A percentile compares a stretch with the other conserved stretches of the same genome.
Conservation (phyloP, 1,140 invertebrate species). For the Ridgeia piscesae region DNA sequence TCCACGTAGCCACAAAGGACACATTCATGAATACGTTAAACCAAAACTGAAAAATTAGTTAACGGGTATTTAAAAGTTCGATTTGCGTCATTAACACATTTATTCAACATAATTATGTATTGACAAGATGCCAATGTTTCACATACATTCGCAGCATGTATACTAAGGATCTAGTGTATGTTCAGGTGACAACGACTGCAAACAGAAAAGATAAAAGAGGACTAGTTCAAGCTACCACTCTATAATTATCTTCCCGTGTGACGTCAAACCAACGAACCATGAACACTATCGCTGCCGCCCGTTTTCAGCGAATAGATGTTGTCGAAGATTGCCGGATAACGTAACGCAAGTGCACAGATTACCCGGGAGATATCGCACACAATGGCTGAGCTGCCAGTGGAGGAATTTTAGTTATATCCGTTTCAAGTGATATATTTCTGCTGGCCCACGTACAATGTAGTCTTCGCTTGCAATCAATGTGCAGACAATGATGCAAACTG, state of each 20-base stretch:
- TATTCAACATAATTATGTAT: background rate
- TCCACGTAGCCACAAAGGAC: background rate
- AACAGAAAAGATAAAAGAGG: too few relatives aligned
- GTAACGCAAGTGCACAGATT: background rate
- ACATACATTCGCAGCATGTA: background rate
- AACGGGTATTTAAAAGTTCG: background rate
- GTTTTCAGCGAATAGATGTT: background rate
- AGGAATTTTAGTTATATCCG: background rate
- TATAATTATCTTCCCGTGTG: too few relatives aligned
- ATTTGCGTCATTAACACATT: background rate
- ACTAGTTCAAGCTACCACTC: too few relatives aligned
- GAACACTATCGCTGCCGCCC: background rate
- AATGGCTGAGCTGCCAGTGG: background rate
- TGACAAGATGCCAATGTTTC: background rate
- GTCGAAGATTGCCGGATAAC: background rate
- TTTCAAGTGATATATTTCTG: background rate
- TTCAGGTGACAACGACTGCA: too few relatives aligned
- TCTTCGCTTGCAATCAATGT: background rate
- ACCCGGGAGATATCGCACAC: background rate
- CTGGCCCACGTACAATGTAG: background rate
- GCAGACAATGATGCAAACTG: background rate
- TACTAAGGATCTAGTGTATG: background rate
- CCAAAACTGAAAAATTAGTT: background rate
- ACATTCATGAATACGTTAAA: background rate
- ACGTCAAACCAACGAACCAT: background rate